phyloP scores from a whole-genome alignment of 2,797 vertebrate genomes.

The Percopsis omiscomaycus region DNA sequence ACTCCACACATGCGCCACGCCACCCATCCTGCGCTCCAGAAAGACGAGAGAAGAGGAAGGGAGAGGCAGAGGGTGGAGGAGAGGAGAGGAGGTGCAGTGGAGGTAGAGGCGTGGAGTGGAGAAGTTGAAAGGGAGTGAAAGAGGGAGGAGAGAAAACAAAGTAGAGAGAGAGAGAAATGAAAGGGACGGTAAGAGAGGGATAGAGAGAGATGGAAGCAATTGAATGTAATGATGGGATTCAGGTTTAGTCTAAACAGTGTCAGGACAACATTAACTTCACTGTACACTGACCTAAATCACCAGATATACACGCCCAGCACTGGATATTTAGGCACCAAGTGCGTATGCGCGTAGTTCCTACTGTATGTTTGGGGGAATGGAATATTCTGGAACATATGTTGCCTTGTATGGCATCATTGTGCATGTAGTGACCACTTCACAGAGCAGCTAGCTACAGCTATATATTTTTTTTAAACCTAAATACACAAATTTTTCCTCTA shows the following conservation, averaged over 20 bases:
- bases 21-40: not conserved
- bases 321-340: not conserved
- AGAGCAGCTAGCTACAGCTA: constrained; percentile 12
- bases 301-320: constrained; percentile 1
- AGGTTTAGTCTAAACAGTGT: not conserved
- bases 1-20: constrained; percentile 23
- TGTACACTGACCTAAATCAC: not conserved
- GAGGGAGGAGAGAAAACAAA: constrained; percentile 21
- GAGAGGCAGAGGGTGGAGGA: constrained; percentile 35
- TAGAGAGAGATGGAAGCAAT: constrained; percentile 11
- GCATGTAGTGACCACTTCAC: constrained; percentile 30
- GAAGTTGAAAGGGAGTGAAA: constrained; percentile 16
- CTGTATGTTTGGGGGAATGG: constrained; percentile 20
- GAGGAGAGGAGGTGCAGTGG: constrained; percentile 28
- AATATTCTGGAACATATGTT: constrained; percentile 25
- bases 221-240: constrained; percentile 12
- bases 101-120: constrained; percentile 45
- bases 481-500: not conserved
- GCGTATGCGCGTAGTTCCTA: constrained; percentile 8
- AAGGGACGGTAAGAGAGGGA: constrained; percentile 5
- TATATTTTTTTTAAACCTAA: constrained; percentile 6
- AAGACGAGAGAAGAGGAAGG: constrained; percentile 42
- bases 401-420: constrained; percentile 31
- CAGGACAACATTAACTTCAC: not conserved
- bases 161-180: constrained; percentile 14